Conservation (phyloP, 92 coral and sea anemone species). For the Zoanthus sociatus region DNA sequence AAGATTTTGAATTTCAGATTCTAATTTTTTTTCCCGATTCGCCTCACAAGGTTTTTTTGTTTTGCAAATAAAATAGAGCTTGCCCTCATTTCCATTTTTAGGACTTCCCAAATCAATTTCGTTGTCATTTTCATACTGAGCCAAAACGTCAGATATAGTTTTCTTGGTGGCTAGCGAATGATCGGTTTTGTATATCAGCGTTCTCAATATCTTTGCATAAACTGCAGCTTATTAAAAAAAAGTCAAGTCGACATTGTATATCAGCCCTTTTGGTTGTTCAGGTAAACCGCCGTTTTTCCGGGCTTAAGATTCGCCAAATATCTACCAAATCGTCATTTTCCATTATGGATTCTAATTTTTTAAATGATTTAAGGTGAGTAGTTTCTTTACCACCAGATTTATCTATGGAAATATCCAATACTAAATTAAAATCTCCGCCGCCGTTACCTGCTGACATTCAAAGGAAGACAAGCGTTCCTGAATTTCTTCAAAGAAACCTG, state of each 20-base stretch:
- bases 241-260: conserved; percentile 38
- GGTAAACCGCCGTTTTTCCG: conserved; percentile 29
- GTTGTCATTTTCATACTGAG: conserved; percentile 6
- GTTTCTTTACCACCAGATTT: conserved; percentile 35
- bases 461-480: not conserved
- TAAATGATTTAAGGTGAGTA: conserved; percentile 29
- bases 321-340: conserved; percentile 7
- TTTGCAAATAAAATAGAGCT: conserved; percentile 15
- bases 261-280: conserved; percentile 39
- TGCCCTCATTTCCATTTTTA: conserved; percentile 35
- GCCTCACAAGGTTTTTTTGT: not conserved
- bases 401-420: conserved; percentile 36
- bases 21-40: not conserved
- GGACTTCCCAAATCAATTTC: conserved; percentile 33
- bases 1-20: not conserved
- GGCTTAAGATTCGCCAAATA: conserved; percentile 35
- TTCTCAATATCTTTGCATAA: conserved; percentile 31
- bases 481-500: not conserved
- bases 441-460: conserved; percentile 1
- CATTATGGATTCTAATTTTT: not conserved
- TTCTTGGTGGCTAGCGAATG: conserved; percentile 32
- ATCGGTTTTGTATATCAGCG: conserved; percentile 44
- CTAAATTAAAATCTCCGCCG: conserved; percentile 21
- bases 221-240: conserved; percentile 27
- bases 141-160: conserved; percentile 14